A percentile compares a stretch with the other conserved stretches of the same genome.
phyloP scores from a whole-genome alignment of 2,888 invertebrate genomes.

The Pheosia gnoma region DNA sequence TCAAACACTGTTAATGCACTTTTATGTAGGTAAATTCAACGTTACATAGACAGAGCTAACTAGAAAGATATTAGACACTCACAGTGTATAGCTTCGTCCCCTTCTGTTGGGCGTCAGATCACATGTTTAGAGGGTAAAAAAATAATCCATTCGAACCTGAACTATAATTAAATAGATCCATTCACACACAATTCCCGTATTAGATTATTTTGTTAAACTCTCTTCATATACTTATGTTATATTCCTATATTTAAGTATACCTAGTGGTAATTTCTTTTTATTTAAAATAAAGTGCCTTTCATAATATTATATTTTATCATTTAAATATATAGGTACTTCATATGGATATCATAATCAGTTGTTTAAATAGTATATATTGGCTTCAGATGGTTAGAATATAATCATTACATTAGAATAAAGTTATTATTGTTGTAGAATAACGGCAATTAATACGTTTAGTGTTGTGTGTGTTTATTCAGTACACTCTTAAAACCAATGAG shows the following conservation, averaged over 20 bases:
- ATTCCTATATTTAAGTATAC: constrained; percentile 30
- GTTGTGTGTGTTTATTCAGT: too few species aligned
- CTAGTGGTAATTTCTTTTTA: constrained; percentile 55
- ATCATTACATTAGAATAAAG: background rate
- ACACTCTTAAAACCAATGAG: background rate
- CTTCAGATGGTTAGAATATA: background rate
- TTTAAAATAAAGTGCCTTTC: constrained; percentile 66
- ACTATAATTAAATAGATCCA: constrained; percentile 5
- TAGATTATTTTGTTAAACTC: constrained; percentile 10
- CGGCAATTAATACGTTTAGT: too few species aligned
- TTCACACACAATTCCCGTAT: background rate
- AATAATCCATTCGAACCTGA: background rate
- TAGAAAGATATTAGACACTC: too few species aligned
- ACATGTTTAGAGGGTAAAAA: background rate
- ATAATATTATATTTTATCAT: constrained; percentile 39
- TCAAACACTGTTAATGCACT: background rate
- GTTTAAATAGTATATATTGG: background rate
- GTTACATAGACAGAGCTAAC: too few species aligned
- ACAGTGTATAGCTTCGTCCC: background rate
- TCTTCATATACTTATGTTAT: constrained; percentile 22
- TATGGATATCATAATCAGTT: constrained; percentile 17
- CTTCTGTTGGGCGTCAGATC: background rate
- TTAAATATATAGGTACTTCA: constrained; percentile 28
- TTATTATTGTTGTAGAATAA: too few species aligned
- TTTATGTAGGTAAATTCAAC: too few species aligned